These are phyloP conservation scores for Tapirus indicus DNA, from an alignment of 2,797 vertebrate genomes.

Conservation along the genomic window DNA sequence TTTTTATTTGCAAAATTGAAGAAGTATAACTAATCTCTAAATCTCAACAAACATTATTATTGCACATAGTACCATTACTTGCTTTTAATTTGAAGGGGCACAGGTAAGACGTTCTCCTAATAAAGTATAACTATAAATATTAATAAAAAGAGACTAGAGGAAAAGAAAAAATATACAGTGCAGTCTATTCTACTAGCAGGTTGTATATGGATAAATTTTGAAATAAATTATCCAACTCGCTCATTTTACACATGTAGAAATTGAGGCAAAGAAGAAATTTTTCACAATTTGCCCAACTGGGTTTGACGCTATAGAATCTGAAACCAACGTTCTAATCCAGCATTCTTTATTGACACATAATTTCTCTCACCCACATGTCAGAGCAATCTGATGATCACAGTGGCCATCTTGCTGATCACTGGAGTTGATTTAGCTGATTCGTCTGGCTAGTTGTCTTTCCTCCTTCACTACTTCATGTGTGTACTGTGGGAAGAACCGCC, in stretches of 20 bases:
- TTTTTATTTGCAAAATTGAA: background rate
- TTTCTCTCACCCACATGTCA: background rate
- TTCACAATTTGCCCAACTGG: background rate
- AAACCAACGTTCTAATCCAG: background rate
- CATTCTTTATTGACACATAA: background rate
- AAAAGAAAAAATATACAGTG: background rate
- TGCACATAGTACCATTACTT: background rate
- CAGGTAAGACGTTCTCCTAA: background rate
- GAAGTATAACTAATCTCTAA: background rate
- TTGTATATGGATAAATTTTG: background rate
- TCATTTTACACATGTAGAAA: background rate
- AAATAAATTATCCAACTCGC: background rate
- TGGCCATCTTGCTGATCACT: background rate
- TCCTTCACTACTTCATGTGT: background rate
- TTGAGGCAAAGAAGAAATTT: background rate
- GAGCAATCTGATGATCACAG: background rate
- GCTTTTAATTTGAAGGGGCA: background rate
- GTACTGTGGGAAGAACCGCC: background rate
- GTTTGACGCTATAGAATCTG: background rate
- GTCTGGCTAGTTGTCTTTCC: background rate
- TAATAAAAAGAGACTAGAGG: background rate
- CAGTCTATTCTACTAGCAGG: background rate
- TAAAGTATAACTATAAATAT: background rate
- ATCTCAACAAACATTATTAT: background rate
- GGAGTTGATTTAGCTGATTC: background rate